Evolutionary conservation across 2,888 invertebrate species (phyloP).

Genomic region (Thyatira batis): DNA sequence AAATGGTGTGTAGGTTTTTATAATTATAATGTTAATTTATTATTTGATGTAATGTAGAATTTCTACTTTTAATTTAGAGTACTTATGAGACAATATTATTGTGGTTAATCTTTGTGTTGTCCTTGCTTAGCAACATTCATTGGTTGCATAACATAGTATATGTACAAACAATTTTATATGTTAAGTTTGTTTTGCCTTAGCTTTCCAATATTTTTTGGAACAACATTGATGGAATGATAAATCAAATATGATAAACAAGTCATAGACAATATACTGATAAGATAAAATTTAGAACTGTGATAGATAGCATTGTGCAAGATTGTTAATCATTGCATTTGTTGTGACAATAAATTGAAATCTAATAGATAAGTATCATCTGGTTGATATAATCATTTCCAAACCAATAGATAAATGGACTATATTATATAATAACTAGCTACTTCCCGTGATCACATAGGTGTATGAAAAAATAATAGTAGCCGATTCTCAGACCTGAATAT

Average conservation of each 20-base stretch:
- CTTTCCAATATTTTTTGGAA: background rate
- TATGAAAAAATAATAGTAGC: no score
- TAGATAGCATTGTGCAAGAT: conserved; percentile 23
- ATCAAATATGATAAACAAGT: conserved; percentile 3
- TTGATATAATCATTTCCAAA: background rate
- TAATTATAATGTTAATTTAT: background rate
- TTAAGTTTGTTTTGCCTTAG: background rate
- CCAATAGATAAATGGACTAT: background rate
- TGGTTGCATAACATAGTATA: background rate
- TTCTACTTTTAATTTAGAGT: background rate
- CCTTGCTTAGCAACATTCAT: background rate
- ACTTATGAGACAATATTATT: background rate
- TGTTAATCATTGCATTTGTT: conserved; percentile 20
- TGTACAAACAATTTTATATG: background rate
- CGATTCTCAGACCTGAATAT: no score
- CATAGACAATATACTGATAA: conserved; percentile 12
- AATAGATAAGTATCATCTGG: conserved; percentile 8
- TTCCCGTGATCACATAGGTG: background rate
- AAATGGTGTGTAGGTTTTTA: background rate
- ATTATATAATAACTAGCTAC: background rate
- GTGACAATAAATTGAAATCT: conserved; percentile 34
- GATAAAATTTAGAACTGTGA: conserved; percentile 19
- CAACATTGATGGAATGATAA: background rate
- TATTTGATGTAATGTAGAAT: background rate
- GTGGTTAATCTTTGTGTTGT: background rate